These are phyloP conservation scores for Rhogogaster chlorosoma DNA, from an alignment of 2,888 invertebrate genomes.

Conservation along the genomic window DNA sequence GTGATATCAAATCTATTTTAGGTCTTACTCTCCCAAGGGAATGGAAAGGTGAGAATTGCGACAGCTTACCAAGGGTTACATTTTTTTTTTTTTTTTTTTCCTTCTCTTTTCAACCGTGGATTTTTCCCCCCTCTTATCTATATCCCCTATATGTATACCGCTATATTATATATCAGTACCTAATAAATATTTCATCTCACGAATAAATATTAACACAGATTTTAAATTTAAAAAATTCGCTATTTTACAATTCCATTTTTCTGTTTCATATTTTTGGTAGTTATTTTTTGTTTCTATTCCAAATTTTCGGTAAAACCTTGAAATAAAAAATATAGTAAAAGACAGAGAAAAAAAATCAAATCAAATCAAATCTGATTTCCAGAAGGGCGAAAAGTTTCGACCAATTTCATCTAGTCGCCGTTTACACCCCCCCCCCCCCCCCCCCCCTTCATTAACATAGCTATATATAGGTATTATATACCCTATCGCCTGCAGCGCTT, in stretches of 20 bases:
- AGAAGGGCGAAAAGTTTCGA: neutral
- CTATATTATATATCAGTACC: no score
- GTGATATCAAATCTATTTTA: slow-evolving; percentile 47
- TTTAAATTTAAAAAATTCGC: neutral
- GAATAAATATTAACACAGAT: neutral
- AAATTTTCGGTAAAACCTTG: neutral
- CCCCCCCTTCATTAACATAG: no score
- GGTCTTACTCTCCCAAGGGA: slow-evolving; percentile 21
- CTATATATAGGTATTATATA: neutral
- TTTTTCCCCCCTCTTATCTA: neutral
- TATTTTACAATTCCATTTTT: no score
- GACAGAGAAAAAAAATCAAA: neutral
- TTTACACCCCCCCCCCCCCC: no score
- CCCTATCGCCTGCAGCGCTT: neutral
- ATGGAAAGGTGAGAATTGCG: slow-evolving; percentile 35
- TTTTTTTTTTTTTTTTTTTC: neutral
- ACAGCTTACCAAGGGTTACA: slow-evolving; percentile 9
- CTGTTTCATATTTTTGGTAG: neutral
- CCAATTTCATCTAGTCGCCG: neutral
- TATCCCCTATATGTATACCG: neutral
- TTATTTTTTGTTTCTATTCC: neutral
- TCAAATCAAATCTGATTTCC: neutral
- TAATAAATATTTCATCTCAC: no score
- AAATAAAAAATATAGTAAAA: neutral
- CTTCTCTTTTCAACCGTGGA: neutral